These are phyloP conservation scores for Carettochelys insculpta DNA, from an alignment of 2,113 vertebrate genomes.

Conservation along the genomic window DNA sequence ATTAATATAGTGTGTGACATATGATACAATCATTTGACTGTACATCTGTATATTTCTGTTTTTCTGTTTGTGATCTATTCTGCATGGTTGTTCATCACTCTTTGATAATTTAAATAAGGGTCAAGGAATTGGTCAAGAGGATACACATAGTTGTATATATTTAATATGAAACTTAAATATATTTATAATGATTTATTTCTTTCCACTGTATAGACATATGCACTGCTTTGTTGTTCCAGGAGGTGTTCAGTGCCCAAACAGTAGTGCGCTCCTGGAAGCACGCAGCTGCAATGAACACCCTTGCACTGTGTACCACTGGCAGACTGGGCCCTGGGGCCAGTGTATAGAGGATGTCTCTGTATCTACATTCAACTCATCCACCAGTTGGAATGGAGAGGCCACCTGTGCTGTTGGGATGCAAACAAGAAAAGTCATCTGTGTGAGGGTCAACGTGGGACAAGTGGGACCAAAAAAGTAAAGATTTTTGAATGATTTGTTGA, in stretches of 20 bases:
- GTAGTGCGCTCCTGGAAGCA: conserved; percentile 87
- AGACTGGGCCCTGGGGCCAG: conserved; percentile 90
- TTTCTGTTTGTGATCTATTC: background rate
- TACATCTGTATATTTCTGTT: background rate
- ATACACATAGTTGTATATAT: background rate
- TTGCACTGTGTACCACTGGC: conserved; percentile 97
- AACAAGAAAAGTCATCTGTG: conserved; percentile 97
- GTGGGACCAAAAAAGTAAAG: conserved; percentile 97
- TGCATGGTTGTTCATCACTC: background rate
- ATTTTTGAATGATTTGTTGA: background rate
- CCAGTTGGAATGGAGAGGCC: conserved; percentile 71
- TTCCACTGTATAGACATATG: background rate
- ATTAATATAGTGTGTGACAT: background rate
- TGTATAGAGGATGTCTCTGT: conserved; percentile 91
- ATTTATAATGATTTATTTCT: background rate
- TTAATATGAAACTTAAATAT: background rate
- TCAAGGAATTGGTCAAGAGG: background rate
- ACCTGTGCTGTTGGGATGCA: conserved; percentile 92
- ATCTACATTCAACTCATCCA: conserved; percentile 83
- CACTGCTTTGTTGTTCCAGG: conserved; percentile 76
- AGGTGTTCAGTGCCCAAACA: conserved; percentile 89
- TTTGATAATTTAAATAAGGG: background rate
- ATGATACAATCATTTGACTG: background rate
- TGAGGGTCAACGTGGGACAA: conserved; percentile 97
- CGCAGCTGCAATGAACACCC: conserved; percentile 95